phyloP scores from a whole-genome alignment of 2,888 invertebrate genomes.

The Ophion ventricosus region DNA sequence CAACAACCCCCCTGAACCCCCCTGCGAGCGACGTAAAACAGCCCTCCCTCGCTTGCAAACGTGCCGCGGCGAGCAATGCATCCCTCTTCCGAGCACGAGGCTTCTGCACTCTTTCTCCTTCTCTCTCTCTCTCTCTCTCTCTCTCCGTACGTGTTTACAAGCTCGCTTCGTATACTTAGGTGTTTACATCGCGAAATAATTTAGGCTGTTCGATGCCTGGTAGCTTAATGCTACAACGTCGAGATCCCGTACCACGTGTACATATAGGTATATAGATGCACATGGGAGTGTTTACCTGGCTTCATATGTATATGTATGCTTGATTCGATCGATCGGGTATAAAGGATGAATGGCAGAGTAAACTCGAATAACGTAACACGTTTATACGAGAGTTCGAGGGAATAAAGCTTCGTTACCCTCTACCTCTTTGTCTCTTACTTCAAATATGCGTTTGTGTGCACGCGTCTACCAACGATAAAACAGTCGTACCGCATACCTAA shows the following conservation, averaged over 20 bases:
- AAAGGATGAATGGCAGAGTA: conserved; percentile 37
- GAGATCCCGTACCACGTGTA: conserved; percentile 8
- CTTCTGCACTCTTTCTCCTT: conserved; percentile 26
- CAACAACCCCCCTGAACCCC: not conserved
- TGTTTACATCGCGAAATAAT: conserved; percentile 77
- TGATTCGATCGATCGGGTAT: conserved; percentile 45
- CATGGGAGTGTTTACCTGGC: not conserved
- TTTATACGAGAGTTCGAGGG: conserved; percentile 15
- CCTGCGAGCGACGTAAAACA: conserved; percentile 39
- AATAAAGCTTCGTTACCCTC: not conserved
- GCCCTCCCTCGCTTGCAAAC: conserved; percentile 41
- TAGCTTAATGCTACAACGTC: conserved; percentile 39
- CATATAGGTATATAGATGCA: not conserved
- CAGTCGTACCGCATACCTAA: conserved; percentile 26
- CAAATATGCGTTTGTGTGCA: not conserved
- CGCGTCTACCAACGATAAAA: conserved; percentile 27
- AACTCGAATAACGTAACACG: conserved; percentile 40
- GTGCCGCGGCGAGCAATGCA: conserved; percentile 42
- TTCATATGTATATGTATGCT: conserved; percentile 17
- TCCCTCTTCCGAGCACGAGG: conserved; percentile 26
- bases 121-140: conserved; percentile 33
- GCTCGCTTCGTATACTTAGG: conserved; percentile 72
- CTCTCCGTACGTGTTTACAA: conserved; percentile 69
- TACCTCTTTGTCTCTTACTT: not conserved
- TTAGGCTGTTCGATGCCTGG: conserved; percentile 68